Percentiles rank a stretch among this genome's conserved stretches.
These are phyloP conservation scores for Telenomus remus DNA, from an alignment of 1,140 invertebrate species.

Conservation along the genomic window DNA sequence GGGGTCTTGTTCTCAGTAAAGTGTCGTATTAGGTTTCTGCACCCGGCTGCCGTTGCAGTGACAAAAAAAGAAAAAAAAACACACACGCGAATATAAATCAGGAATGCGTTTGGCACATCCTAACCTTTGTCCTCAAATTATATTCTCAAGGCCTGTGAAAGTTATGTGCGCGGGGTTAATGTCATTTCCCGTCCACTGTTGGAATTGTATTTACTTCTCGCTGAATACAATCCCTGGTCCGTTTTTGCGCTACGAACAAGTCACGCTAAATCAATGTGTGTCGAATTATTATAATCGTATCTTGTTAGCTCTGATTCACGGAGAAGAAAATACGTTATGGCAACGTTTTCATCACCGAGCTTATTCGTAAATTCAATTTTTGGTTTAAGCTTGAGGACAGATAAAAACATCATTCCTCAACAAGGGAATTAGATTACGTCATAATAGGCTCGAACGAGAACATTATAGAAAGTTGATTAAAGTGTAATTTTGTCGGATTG, in stretches of 20 bases:
- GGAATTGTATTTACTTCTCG: too few species aligned
- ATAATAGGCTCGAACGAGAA: too few species aligned
- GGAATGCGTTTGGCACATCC: constrained; percentile 48
- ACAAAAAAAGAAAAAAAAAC: constrained; percentile 30
- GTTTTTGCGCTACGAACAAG: constrained; percentile 2
- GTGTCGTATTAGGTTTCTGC: constrained; percentile 58
- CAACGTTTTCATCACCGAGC: constrained; percentile 11
- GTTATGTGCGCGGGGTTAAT: constrained; percentile 29
- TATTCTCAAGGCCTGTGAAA: constrained; percentile 11
- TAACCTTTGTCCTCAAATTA: constrained; percentile 48
- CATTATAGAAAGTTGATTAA: too few species aligned
- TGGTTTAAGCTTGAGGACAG: background rate
- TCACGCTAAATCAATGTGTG: constrained; percentile 33
- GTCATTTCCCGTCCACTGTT: constrained; percentile 32
- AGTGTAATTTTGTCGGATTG: too few species aligned
- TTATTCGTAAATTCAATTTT: constrained; percentile 10
- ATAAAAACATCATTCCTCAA: background rate
- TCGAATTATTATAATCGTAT: constrained; percentile 24
- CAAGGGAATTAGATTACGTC: too few species aligned
- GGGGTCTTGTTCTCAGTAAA: constrained; percentile 47
- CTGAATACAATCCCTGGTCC: constrained; percentile 2
- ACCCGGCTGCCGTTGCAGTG: constrained; percentile 36
- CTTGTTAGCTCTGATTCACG: constrained; percentile 42
- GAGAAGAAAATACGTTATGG: constrained; percentile 13
- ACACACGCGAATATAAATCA: constrained; percentile 27